Base-by-base conservation (phyloP, 2,888 invertebrate genomes). In the Oeneis ivallda region DNA sequence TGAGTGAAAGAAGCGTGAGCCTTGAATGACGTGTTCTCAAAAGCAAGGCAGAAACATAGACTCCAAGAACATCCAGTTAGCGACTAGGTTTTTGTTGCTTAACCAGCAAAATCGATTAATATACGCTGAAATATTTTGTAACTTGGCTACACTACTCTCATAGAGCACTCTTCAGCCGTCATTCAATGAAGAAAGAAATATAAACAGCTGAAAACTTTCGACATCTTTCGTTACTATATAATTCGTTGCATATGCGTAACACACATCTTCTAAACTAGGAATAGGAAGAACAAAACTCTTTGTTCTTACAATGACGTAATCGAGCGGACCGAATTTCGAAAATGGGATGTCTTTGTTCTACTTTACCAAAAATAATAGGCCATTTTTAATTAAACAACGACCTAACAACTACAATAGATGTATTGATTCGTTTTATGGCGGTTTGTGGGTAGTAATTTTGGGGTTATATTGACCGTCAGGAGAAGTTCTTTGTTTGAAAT, bases 281-380 rank as follows among this genome's bases (percentile, higher is more conserved):
- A 76, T 75, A 54, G 62, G 52, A 52, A 54, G 77, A 83, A 83
- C 81, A 79, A 79, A 81, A 81, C 75, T 78, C 84, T 84, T 83
- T 86, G 85, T 83, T 72, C 73, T 17, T 19, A 52, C 61, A 71
- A 76, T 89, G 87, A 87, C 85, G 87, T 83, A 84, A 87, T 80
- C 72, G 76, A 79, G 79, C 71, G 74, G 62, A 56, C 74, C 79
- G 66, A 81, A 84, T 81, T 83, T 84, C 76, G 75, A 85, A 88
- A 85, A 89, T 87, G 86, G 86, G 84, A 86, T 81, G 76, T 79
- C 87, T 86, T 89, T 90, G 88, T 89, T 87, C 77, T 26, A 26
- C 72, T 71, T 77, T 70, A 67, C 72, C 53, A 65, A 74, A 75
- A 82, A 80, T 79, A 80, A 62, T 62, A 62, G 54, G 43, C 37